A percentile compares a stretch with the other conserved stretches of the same genome.
Conservation (phyloP, 2,113 vertebrate genomes). For the Perognathus longimembris region DNA sequence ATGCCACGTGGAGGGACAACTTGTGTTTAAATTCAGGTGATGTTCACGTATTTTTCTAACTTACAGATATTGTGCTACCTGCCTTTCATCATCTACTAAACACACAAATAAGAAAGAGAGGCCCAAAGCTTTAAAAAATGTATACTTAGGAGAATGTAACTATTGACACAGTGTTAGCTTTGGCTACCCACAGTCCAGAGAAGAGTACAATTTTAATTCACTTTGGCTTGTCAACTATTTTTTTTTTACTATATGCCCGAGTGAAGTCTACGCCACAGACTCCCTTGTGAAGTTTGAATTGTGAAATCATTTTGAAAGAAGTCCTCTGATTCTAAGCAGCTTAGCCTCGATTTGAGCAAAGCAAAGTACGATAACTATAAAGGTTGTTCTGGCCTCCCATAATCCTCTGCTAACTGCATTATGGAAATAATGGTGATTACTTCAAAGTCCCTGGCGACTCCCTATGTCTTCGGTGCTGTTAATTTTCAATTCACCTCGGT, state of each 20-base stretch:
- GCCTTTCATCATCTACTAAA: slow-evolving; percentile 17
- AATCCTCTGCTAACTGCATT: slow-evolving; percentile 65
- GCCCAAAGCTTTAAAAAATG: not conserved
- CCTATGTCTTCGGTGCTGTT: slow-evolving; percentile 54
- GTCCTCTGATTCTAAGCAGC: slow-evolving; percentile 16
- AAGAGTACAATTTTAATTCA: not conserved
- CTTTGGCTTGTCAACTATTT: not conserved
- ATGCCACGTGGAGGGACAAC: not conserved
- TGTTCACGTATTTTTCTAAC: not conserved
- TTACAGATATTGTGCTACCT: not conserved
- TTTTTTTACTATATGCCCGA: not conserved
- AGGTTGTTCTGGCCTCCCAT: slow-evolving; percentile 59
- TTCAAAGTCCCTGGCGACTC: slow-evolving; percentile 55
- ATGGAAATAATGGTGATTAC: slow-evolving; percentile 75
- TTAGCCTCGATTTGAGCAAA: not conserved
- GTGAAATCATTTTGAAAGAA: slow-evolving; percentile 21
- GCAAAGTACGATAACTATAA: slow-evolving; percentile 12
- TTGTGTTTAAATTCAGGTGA: slow-evolving; percentile 33
- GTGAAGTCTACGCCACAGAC: not conserved
- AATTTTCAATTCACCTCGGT: slow-evolving; percentile 65
- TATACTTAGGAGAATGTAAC: not conserved
- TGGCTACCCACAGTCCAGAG: not conserved
- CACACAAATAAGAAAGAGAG: slow-evolving; percentile 23
- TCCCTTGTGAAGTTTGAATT: not conserved
- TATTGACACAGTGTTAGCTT: not conserved